Evolutionary conservation across 1,140 invertebrate genomes (phyloP).

Genomic region (Neodiprion fabricii): DNA sequence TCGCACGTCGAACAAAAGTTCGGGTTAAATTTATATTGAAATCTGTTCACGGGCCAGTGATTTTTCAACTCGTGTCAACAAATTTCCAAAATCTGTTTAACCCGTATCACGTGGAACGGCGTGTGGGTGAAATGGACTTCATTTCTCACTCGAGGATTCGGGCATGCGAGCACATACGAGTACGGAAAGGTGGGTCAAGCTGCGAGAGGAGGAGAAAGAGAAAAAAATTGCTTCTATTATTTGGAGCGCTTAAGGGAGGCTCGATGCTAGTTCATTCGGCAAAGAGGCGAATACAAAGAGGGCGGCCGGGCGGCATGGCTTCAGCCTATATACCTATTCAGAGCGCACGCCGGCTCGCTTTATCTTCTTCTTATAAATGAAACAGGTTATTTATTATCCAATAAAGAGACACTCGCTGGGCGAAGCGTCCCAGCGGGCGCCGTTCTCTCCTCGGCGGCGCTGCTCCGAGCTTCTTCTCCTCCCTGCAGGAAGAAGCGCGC

Average conservation of each 20-base stretch:
- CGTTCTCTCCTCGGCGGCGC: too few relatives aligned
- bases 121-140: background rate
- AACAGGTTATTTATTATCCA: slow-evolving; percentile 4
- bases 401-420: slow-evolving; percentile 4
- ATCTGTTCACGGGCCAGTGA: background rate
- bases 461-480: background rate
- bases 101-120: too few relatives aligned
- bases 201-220: background rate
- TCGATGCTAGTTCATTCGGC: slow-evolving; percentile 6
- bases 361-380: slow-evolving; percentile 8
- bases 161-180: too few relatives aligned
- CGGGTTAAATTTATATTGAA: background rate
- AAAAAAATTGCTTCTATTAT: background rate
- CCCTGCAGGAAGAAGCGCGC: too few relatives aligned
- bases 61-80: background rate
- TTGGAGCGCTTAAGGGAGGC: background rate
- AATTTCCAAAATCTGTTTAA: too few relatives aligned
- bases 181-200: background rate
- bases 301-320: background rate
- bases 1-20: too few relatives aligned
- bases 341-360: background rate
- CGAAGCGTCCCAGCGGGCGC: background rate
- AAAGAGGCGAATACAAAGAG: background rate
- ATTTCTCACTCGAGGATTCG: background rate
- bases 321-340: background rate